Evolutionary conservation across 2,113 vertebrate genomes (phyloP), one percentile per base, ranked within the genome.

Genomic region (Anguilla rostrata): DNA sequence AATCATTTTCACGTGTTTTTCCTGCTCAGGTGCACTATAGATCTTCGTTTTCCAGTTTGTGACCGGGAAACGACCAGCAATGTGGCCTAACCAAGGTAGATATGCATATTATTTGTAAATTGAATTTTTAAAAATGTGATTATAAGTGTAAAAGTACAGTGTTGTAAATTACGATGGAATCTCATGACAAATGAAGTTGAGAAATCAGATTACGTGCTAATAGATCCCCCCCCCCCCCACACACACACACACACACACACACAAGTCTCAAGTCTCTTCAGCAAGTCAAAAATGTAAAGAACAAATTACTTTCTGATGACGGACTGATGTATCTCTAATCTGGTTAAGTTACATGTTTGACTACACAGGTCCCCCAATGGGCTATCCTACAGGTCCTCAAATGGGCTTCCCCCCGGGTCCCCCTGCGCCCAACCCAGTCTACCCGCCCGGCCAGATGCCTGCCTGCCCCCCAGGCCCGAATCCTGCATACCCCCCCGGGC

Each of bases 1-100:
- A 26, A 26, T 82, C 16, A 46, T 29, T 82, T 83, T 56, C 18
- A n/a, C 9, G 85, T 84, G 18, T 80, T 18, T 80, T 80, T 80
- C 20, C 78, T 20, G 78, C 34, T 20, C 40, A 7, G 14, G 14
- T 29, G 46, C 2, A 29, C 43, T 4, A 53, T 29, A 43, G 20
- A 16, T 53, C 83, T 60, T 18, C 34, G 49, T 29, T 39, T 29
- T 57, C 75, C 18, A 12, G 9, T 60, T 40, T 80, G 12, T 78
- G 8, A 40, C 34, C 40, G 46, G 63, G 15, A 49, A 82, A 81
- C 41, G 56, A 78, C 88, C 43, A 78, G 90, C 29, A 34, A 95
- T 95, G 95, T 92, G 93, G 93, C 94, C 95, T 75, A 94, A 93
- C 91, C 90, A 95, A 94, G 95, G 95, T 96, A 85, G 2, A 75